Conservation (phyloP, 2,113 vertebrate genomes). For the Peromyscus maniculatus region DNA sequence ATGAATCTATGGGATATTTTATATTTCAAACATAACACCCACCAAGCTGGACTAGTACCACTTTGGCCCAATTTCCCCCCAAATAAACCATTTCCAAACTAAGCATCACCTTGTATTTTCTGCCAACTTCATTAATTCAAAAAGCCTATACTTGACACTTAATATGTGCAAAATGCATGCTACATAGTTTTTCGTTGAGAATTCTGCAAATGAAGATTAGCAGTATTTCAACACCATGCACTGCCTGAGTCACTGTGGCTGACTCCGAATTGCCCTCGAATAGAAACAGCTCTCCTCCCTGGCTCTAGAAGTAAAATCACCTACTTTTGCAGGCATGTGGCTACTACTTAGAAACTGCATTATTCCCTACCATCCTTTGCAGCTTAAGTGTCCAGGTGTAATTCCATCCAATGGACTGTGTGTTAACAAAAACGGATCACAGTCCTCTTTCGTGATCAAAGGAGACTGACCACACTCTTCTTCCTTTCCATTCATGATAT, state of each 20-base stretch:
- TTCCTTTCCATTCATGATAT: neutral
- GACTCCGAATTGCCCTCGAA: neutral
- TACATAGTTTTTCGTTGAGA: neutral
- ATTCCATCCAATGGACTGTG: neutral
- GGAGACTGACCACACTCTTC: neutral
- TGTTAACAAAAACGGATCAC: neutral
- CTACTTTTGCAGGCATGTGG: neutral
- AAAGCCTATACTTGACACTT: neutral
- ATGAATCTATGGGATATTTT: neutral
- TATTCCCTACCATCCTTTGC: neutral
- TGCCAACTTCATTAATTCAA: neutral
- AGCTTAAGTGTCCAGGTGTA: neutral
- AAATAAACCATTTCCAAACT: neutral
- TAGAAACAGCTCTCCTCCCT: neutral
- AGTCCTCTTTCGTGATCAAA: neutral
- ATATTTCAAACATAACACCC: neutral
- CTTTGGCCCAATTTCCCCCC: neutral
- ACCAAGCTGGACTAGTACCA: neutral
- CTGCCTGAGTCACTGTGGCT: neutral
- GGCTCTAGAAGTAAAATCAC: neutral
- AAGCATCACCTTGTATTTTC: neutral
- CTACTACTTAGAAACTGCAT: neutral
- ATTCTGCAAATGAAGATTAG: neutral
- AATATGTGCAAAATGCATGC: neutral
- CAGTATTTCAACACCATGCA: neutral